Conservation (phyloP, 2,888 invertebrate genomes). For the Caenorhabditis sp. region DNA sequence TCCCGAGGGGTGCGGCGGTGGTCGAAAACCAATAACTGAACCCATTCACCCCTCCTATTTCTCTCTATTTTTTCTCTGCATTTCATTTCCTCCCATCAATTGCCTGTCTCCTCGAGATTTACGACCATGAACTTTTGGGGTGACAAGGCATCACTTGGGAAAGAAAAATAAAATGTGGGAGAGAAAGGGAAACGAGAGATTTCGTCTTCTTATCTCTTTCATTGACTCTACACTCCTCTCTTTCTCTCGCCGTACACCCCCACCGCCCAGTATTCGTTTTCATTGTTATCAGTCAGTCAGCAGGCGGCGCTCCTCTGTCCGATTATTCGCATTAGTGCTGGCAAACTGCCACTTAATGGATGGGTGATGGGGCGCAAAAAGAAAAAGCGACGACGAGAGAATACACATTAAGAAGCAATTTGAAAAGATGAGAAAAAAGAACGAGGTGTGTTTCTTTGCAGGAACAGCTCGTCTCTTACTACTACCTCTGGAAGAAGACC, state of each 20-base stretch:
- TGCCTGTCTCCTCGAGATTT: conserved; percentile 44
- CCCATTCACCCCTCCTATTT: conserved; percentile 8
- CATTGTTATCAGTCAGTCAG: conserved; percentile 49
- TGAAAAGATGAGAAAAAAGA: neutral
- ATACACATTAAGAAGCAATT: neutral
- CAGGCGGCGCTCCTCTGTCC: neutral
- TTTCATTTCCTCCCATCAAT: conserved; percentile 4
- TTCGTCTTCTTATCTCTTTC: conserved; percentile 22
- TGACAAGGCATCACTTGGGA: neutral
- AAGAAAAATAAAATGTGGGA: conserved; percentile 19
- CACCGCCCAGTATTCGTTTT: conserved; percentile 6
- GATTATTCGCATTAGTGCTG: conserved; percentile 49
- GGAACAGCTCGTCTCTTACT: conserved; percentile 97
- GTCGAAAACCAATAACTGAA: conserved; percentile 44
- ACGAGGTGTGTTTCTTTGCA: conserved; percentile 82
- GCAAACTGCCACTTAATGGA: conserved; percentile 35
- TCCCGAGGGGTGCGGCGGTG: neutral
- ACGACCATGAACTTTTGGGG: conserved; percentile 55
- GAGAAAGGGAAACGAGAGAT: conserved; percentile 18
- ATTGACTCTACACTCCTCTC: neutral
- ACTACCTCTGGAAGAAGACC: conserved; percentile 99
- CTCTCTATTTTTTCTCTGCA: conserved; percentile 12
- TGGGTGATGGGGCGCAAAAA: neutral
- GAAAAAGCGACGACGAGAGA: neutral
- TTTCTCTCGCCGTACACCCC: neutral